Evolutionary conservation across 2,888 invertebrate species (phyloP), one percentile per base, ranked within the genome.

Genomic region (Aphodius granarius): DNA sequence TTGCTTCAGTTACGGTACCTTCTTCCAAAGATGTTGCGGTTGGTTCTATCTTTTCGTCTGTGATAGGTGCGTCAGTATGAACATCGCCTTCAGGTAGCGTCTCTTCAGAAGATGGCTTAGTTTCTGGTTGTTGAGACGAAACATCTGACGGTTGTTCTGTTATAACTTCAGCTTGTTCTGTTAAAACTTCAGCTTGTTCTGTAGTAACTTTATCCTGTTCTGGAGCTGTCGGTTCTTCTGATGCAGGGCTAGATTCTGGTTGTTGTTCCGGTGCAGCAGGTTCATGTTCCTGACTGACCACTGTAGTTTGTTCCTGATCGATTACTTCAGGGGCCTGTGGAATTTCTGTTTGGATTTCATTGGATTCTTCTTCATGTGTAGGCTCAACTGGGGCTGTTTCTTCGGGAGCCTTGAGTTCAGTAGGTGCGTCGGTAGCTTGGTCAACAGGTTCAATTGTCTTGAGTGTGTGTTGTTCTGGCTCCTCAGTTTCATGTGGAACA

Each of bases 391-490:
- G 23, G 66, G 73, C 19, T 63, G 76, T 21, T 63, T 68, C 17
- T 19, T 76, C 76, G 21, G 77, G 81, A 70, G 83, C 80, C 68
- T 78, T 79, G 74, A 81, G 79, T 21, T 76, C 74, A 20, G 82
- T 74, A 4, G 75, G 70, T 66, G 74, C 73, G 65, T 81, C 79
- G 71, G 88, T 86, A 87, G 88, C 87, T 82, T 89, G 89, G 81
- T 88, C 89, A 75, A 89, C 89, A 20, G 89, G 86, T 84, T 89
- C 86, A 77, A 89, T 88, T 77, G 87, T 85, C 15, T 89, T 88
- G 15, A 68, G 21, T 19, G 68, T 68, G n/a, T 68, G 68, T 17
- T 68, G 68, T 9, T 68, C 68, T n/a, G 20, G 68, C 13, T 9
- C 68, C 6, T 20, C n/a, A 6, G 68, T 68, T 20, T n/a, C 22